Evolutionary conservation across 2,888 invertebrate genomes (phyloP), one percentile per base, ranked within the genome.

Genomic region (Pyrrhia umbra): DNA sequence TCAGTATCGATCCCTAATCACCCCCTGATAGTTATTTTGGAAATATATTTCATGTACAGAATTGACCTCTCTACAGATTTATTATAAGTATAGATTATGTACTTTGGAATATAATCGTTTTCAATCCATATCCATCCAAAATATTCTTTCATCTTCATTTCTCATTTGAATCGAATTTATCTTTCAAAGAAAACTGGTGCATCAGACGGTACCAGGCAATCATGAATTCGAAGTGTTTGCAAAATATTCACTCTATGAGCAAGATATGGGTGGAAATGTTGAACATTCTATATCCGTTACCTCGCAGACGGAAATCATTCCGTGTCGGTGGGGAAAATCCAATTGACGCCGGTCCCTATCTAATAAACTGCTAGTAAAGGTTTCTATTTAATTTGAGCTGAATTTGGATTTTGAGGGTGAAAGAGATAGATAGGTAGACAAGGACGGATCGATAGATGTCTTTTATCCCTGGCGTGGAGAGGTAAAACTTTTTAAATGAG

Each of bases 241-340:
- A 45, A 75, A 52, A 52, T 58, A 56, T 25, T 51, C 18, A 18
- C 21, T 42, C 15, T 30, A 37, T 69, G 54, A 47, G 51, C 46
- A 55, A 77, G 47, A 61, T 78, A 74, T 69, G 49, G 57, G 39
- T 47, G 49, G 58, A 51, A 68, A 75, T 72, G 74, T 75, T 75
- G 70, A 72, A 63, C 68, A 75, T 77, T 79, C 84, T 79, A 85
- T 82, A 85, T 83, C 87, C 87, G 80, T 73, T 79, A 68, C 57
- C 50, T 42, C 58, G 74, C 72, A 63, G 49, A 60, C 68, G 76
- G 80, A 82, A 81, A 81, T 79, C 72, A 74, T 68, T 72, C 61
- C 50, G 55, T 70, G 58, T 68, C 65, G 75, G 69, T 30, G 56
- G 56, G 61, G 76, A 72, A 81, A 80, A 82, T 79, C 72, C 73